Evolutionary conservation across 2,113 vertebrate species (phyloP).

Genomic region (Daubentonia madagascariensis): DNA sequence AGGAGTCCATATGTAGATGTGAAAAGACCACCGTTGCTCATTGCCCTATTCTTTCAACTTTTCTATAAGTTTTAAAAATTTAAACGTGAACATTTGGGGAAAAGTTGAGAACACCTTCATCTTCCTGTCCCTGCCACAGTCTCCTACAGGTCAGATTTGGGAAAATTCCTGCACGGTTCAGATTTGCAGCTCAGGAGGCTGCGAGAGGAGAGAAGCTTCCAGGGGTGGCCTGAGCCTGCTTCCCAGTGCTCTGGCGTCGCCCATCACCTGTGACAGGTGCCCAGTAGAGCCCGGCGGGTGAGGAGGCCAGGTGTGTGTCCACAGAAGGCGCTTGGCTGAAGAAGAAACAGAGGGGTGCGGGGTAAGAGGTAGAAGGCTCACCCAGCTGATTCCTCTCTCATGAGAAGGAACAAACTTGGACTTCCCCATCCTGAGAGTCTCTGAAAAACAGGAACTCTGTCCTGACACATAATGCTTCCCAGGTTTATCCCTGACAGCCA

Average conservation of each 20-base stretch:
- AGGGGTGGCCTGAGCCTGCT: neutral
- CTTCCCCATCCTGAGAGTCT: neutral
- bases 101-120: neutral
- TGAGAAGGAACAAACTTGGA: neutral
- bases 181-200: too few relatives aligned
- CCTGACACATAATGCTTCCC: fast-evolving
- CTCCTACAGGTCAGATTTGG: neutral
- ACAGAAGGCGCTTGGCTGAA: neutral
- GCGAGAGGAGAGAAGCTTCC: neutral
- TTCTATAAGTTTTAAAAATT: neutral
- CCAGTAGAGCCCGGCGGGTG: too few relatives aligned
- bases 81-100: neutral
- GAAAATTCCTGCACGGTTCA: too few relatives aligned
- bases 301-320: too few relatives aligned
- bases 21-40: neutral
- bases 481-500: neutral
- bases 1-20: neutral
- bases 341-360: neutral
- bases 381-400: too few relatives aligned
- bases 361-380: fast-evolving
- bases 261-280: too few relatives aligned
- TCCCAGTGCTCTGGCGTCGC: too few relatives aligned
- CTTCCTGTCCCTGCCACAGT: neutral
- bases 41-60: neutral
- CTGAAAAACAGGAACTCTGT: neutral